A percentile compares a stretch with the other conserved stretches of the same genome.
These are phyloP conservation scores for Diarsia dahlii DNA, from an alignment of 2,888 invertebrate genomes.

Conservation along the genomic window DNA sequence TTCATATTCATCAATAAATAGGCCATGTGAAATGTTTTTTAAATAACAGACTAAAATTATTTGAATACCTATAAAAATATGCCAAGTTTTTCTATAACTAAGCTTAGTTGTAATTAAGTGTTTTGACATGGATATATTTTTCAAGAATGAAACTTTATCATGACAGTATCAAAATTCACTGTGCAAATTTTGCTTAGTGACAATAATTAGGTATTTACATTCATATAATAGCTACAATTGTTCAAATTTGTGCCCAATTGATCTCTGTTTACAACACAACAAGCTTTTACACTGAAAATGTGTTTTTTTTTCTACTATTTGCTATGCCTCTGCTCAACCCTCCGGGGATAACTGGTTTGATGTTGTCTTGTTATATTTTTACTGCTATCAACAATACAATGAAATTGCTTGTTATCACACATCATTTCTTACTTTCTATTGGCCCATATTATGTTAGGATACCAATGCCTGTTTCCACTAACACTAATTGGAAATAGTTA, in stretches of 20 bases:
- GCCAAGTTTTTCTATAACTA: no score
- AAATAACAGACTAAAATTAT: no score
- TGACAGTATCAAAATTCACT: neutral
- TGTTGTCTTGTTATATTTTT: neutral
- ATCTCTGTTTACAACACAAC: no score
- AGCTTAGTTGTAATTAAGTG: no score
- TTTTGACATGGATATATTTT: constrained; percentile 1
- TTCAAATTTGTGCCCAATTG: neutral
- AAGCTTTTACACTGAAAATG: neutral
- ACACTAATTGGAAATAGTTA: neutral
- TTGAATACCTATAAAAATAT: no score
- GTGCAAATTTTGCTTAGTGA: neutral
- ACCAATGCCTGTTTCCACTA: neutral
- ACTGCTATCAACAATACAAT: neutral
- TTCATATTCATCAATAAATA: neutral
- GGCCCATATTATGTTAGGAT: neutral
- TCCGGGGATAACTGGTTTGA: neutral
- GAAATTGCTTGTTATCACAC: neutral
- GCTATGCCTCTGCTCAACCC: neutral
- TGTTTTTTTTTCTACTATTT: neutral
- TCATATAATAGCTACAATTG: neutral
- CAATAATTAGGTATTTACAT: neutral
- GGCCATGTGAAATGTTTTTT: neutral
- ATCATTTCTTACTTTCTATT: neutral
- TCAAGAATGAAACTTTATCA: neutral